phyloP scores from a whole-genome alignment of 2,113 vertebrate genomes.

The Notothenia rossii region DNA sequence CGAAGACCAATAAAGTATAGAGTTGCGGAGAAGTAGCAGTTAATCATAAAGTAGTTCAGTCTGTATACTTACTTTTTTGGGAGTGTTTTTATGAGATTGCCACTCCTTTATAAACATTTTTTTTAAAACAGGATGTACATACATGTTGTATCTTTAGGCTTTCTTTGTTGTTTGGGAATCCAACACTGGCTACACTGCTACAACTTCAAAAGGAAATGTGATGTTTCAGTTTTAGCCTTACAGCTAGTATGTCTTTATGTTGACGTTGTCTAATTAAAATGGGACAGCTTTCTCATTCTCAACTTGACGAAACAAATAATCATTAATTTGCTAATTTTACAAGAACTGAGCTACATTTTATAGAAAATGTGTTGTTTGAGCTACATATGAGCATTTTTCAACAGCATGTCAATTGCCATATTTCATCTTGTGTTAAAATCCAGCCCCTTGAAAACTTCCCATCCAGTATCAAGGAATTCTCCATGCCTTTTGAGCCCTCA shows the following conservation, averaged over 20 bases:
- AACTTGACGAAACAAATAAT: background rate
- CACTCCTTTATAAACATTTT: background rate
- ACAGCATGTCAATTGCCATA: background rate
- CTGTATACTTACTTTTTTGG: background rate
- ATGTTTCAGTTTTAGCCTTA: too few species aligned
- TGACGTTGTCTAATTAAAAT: background rate
- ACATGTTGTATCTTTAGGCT: background rate
- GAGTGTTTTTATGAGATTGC: slow-evolving; percentile 5
- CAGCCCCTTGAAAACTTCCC: too few species aligned
- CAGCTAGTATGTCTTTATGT: background rate
- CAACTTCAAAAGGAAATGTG: background rate
- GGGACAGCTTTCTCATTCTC: too few species aligned
- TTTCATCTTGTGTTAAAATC: too few species aligned
- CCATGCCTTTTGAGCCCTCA: too few species aligned
- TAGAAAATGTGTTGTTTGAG: background rate
- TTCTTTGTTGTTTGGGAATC: background rate
- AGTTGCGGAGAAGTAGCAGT: slow-evolving; percentile 11
- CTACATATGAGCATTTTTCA: background rate
- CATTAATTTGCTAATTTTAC: background rate
- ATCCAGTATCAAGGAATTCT: too few species aligned
- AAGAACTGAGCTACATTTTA: background rate
- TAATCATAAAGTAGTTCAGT: slow-evolving; percentile 1
- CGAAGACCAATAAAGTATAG: slow-evolving; percentile 10
- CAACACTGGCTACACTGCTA: background rate
- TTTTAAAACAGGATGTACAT: background rate